These are phyloP conservation scores for Pocillopora grandis DNA, from an alignment of 92 coral and sea anemone genomes.

Conservation along the genomic window DNA sequence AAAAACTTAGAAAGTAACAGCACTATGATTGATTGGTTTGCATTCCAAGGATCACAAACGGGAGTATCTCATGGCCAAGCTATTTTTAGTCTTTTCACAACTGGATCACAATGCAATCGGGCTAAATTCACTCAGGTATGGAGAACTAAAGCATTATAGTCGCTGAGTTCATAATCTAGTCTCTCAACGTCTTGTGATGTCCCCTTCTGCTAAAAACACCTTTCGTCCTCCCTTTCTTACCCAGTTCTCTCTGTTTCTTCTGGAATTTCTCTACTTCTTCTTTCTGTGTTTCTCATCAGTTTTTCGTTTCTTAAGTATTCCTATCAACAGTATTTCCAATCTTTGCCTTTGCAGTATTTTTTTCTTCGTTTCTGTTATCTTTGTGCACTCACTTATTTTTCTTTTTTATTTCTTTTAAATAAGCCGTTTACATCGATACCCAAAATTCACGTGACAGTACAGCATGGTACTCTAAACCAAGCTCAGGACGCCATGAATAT, in stretches of 20 bases:
- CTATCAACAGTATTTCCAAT: not conserved
- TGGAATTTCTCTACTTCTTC: no score
- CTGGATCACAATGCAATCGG: conserved; percentile 17
- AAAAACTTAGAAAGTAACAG: not conserved
- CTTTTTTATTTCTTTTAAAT: not conserved
- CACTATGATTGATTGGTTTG: conserved; percentile 32
- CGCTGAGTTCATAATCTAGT: not conserved
- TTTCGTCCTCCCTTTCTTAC: no score
- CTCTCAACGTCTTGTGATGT: not conserved
- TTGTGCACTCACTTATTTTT: no score
- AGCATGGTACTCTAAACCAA: conserved; percentile 8
- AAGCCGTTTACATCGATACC: conserved; percentile 7
- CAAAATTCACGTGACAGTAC: not conserved
- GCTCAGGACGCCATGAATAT: conserved; percentile 14
- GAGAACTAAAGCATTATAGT: no score
- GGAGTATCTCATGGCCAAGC: conserved; percentile 4
- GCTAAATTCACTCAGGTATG: conserved; percentile 16
- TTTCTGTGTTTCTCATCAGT: not conserved
- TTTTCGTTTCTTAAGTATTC: no score
- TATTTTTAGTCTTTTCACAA: not conserved
- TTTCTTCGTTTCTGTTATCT: not conserved
- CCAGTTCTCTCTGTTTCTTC: no score
- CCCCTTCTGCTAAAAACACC: no score
- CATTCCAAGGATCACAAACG: conserved; percentile 24
- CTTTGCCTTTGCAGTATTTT: not conserved